Evolutionary conservation across 2,888 invertebrate species (phyloP).

Genomic region (Polydrusus cervinus): DNA sequence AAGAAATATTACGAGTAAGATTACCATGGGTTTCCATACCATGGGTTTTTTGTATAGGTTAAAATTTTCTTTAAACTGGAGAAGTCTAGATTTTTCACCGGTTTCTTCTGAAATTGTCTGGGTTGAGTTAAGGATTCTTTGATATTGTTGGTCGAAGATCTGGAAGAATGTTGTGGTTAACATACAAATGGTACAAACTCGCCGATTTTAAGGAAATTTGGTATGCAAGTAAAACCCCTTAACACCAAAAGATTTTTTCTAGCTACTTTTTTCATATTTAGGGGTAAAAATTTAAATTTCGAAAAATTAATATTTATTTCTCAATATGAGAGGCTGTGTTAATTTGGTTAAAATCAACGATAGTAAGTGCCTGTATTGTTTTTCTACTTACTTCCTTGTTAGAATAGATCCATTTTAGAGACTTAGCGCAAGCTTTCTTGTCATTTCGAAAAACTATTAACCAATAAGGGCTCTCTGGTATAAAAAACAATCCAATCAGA

Average conservation of each 20-base stretch:
- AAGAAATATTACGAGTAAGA: constrained; percentile 72
- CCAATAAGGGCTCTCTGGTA: constrained; percentile 78
- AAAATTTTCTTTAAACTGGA: constrained; percentile 58
- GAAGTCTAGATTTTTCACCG: constrained; percentile 53
- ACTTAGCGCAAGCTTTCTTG: constrained; percentile 65
- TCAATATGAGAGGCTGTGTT: no score
- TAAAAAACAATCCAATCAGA: constrained; percentile 66
- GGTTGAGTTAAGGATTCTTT: constrained; percentile 42
- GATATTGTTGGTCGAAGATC: constrained; percentile 58
- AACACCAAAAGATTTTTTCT: no score
- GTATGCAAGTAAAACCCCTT: no score
- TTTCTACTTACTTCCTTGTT: constrained; percentile 65
- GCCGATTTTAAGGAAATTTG: no score
- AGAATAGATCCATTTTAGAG: constrained; percentile 72
- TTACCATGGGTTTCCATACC: constrained; percentile 73
- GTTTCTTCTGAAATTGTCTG: not conserved
- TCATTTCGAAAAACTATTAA: constrained; percentile 70
- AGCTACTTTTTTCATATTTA: no score
- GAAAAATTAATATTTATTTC: no score
- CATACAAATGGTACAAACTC: no score
- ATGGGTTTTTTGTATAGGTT: constrained; percentile 64
- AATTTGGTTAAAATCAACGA: no score
- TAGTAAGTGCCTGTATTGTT: no score
- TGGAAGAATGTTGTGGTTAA: constrained; percentile 33
- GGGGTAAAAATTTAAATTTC: no score